Percentiles rank a stretch among this genome's conserved stretches.
phyloP scores from a whole-genome alignment of 2,888 invertebrate genomes.

The Carterocephalus palaemon region DNA sequence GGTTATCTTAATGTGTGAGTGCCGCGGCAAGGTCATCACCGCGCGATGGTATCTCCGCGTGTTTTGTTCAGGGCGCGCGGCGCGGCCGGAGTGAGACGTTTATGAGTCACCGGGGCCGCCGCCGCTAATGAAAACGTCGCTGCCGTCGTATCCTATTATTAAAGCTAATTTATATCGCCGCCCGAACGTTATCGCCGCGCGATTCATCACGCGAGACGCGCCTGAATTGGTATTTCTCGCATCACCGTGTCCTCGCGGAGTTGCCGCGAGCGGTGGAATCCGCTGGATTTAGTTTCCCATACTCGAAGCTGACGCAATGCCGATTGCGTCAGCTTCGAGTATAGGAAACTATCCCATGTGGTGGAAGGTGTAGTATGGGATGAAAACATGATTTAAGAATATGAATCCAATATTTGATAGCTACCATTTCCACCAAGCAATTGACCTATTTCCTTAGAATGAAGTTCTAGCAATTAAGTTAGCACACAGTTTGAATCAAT shows the following conservation, averaged over 20 bases:
- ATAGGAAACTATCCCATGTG: too few species aligned
- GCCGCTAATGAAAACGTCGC: constrained; percentile 24
- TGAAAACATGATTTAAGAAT: too few species aligned
- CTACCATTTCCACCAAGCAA: too few species aligned
- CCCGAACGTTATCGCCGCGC: constrained; percentile 22
- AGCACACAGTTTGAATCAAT: too few species aligned
- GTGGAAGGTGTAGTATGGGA: too few species aligned
- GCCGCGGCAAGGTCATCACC: constrained; percentile 12
- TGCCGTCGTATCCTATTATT: constrained; percentile 24
- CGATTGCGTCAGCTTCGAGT: too few species aligned
- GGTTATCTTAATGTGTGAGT: constrained; percentile 17
- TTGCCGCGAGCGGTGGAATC: background rate
- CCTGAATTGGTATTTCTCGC: constrained; percentile 14
- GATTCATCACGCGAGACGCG: constrained; percentile 16
- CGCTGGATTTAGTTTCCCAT: too few species aligned
- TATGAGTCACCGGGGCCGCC: constrained; percentile 24
- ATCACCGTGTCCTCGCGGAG: constrained; percentile 4
- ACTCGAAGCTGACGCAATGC: too few species aligned
- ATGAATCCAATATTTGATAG: too few species aligned
- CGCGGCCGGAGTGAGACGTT: constrained; percentile 23
- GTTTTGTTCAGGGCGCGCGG: too few species aligned
- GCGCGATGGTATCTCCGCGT: constrained; percentile 16
- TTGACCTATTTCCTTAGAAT: too few species aligned
- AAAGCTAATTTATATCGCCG: constrained; percentile 24
- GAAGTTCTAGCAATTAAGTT: too few species aligned